Evolutionary conservation across 2,888 invertebrate genomes (phyloP), one percentile per base, ranked within the genome.

Genomic region (Lasioglossum malachurum): DNA sequence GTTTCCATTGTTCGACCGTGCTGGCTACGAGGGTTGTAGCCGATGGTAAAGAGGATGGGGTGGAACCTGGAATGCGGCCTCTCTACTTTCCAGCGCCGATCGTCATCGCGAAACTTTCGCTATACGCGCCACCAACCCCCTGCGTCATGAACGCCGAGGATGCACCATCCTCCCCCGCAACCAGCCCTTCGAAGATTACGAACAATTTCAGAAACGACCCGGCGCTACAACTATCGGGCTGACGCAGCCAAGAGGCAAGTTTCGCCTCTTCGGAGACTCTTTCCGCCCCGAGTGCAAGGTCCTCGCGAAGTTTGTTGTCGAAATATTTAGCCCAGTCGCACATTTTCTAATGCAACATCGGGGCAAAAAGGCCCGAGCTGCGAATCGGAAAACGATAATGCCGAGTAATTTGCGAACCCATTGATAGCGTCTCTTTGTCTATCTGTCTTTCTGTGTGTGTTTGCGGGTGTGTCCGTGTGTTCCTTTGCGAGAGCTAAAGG

Each of bases 1-100:
- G 94, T 94, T 93, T 93, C 94, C 94, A 94, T 94, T 94, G 91
- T 88, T 89, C 86, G 78, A 35, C 75, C 76, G 85, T 85, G 83
- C 83, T 83, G 86, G 78, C 86, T 73, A 86, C 85, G 83, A 87
- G 85, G 83, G 80, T 78, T 83, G 88, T 86, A 87, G 82, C 75
- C 83, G 74, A 19, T 64, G 64, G 64, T 64, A 19, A 64, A 31
- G 19, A 19, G 64, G 31, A 64, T 64, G 57, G 44, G 77, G 16
- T 82, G 76, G 80, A 67, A 57, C 57, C 74, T 75, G 77, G 53
- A 78, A 81, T 79, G 72, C 83, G 75, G 75, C 44, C 80, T 41
- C 75, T 31, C 75, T 74, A 41, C 74, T 53, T 78, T 78, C 74
- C 73, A 27, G 53, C 74, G 53, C 41, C 82, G 82, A 78, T 78